Conservation (phyloP, 2,888 invertebrate species). For the Eudemis profundana region DNA sequence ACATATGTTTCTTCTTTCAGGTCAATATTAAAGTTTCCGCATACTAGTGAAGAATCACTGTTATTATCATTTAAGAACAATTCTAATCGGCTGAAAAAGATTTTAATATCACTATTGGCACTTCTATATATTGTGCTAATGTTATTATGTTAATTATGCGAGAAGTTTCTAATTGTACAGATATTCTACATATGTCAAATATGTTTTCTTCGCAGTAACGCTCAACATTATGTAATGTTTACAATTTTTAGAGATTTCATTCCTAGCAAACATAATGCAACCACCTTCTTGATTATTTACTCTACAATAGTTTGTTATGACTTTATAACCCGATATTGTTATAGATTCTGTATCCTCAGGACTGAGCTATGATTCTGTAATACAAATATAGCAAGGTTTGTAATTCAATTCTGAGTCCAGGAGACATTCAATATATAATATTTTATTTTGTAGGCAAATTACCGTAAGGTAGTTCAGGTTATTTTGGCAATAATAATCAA, state of each 20-base stretch:
- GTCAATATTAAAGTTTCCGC: slow-evolving; percentile 18
- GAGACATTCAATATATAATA: not conserved
- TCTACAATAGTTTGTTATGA: not conserved
- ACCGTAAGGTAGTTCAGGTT: no score
- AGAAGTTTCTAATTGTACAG: not conserved
- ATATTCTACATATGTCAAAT: slow-evolving; percentile 3
- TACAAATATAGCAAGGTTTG: not conserved
- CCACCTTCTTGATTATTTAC: not conserved
- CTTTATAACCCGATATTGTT: not conserved
- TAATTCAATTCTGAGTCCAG: not conserved
- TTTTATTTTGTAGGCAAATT: slow-evolving; percentile 6
- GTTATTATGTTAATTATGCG: not conserved
- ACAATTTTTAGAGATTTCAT: slow-evolving; percentile 7
- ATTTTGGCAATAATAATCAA: no score
- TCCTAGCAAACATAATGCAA: slow-evolving; percentile 1
- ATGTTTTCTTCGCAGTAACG: slow-evolving; percentile 1
- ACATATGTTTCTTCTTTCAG: not conserved
- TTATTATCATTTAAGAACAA: slow-evolving; percentile 3
- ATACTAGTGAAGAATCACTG: not conserved
- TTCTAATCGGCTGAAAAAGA: not conserved
- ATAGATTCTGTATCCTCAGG: not conserved
- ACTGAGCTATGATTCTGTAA: slow-evolving; percentile 1
- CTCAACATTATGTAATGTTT: not conserved
- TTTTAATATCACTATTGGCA: not conserved
- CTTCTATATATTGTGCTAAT: slow-evolving; percentile 20